These are phyloP conservation scores for Penaeus indicus DNA, from an alignment of 1,140 invertebrate species.

Conservation along the genomic window DNA sequence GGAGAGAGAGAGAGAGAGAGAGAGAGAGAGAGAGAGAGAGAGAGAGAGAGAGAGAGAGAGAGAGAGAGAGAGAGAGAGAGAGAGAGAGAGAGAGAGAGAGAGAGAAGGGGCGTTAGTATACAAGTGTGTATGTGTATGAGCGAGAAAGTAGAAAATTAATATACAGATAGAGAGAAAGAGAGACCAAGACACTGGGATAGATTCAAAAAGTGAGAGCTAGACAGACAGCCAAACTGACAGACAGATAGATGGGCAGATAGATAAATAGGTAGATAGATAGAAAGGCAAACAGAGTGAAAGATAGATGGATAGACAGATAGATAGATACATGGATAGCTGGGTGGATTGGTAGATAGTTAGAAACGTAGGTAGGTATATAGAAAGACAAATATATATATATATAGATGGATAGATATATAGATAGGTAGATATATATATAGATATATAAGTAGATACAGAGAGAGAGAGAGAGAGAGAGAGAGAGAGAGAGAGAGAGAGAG, in stretches of 20 bases:
- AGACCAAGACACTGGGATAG: too few relatives aligned
- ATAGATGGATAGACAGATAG: neutral
- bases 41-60: neutral
- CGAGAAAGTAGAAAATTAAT: too few relatives aligned
- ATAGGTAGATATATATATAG: neutral
- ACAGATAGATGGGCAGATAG: neutral
- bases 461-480: too few relatives aligned
- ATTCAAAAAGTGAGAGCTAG: too few relatives aligned
- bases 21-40: conserved; percentile 1
- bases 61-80: neutral
- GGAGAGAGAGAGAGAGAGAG: too few relatives aligned
- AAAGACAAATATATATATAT: neutral
- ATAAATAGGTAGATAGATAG: too few relatives aligned
- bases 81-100: conserved; percentile 12
- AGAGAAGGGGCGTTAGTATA: too few relatives aligned
- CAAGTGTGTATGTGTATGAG: too few relatives aligned
- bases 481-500: too few relatives aligned
- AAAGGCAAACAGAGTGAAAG: neutral
- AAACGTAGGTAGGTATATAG: neutral
- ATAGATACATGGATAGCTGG: neutral
- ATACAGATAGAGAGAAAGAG: too few relatives aligned
- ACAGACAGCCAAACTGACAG: neutral
- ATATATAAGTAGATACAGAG: too few relatives aligned
- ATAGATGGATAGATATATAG: conserved; percentile 9
- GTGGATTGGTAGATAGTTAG: neutral